Conservation (phyloP, 2,888 invertebrate species). For the Gortyna flavago region DNA sequence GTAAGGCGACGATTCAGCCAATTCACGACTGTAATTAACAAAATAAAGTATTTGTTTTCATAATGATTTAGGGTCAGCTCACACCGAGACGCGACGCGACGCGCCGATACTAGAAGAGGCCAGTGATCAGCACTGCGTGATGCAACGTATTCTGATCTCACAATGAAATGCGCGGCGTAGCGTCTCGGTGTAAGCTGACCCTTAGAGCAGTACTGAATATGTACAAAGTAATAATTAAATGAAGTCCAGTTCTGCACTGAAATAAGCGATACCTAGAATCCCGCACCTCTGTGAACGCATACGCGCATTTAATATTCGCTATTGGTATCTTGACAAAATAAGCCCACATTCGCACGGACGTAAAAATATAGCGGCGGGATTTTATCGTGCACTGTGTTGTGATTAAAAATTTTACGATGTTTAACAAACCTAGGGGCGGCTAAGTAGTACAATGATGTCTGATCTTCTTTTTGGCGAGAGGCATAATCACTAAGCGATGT, state of each 20-base stretch:
- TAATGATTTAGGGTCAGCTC: slow-evolving; percentile 17
- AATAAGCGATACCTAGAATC: background rate
- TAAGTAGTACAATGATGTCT: slow-evolving; percentile 97
- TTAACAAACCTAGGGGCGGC: slow-evolving; percentile 95
- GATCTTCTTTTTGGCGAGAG: slow-evolving; percentile 93
- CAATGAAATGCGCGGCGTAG: too few relatives aligned
- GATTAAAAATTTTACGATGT: background rate
- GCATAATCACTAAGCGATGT: slow-evolving; percentile 96
- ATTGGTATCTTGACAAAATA: background rate
- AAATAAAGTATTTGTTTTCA: background rate
- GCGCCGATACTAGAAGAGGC: background rate
- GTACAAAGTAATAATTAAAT: background rate
- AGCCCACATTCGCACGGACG: too few relatives aligned
- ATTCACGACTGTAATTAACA: slow-evolving; percentile 92
- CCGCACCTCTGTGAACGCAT: background rate
- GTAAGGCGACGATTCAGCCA: slow-evolving; percentile 98
- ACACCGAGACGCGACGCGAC: slow-evolving; percentile 40
- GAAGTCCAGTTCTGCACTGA: background rate
- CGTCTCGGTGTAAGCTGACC: too few relatives aligned
- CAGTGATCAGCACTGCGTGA: too few relatives aligned
- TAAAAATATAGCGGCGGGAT: too few relatives aligned
- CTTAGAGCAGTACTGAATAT: too few relatives aligned
- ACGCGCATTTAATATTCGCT: background rate
- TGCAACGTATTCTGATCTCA: too few relatives aligned
- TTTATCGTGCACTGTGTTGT: too few relatives aligned